These are phyloP conservation scores for Drymonia ruficornis DNA, from an alignment of 2,888 invertebrate genomes.

Conservation along the genomic window DNA sequence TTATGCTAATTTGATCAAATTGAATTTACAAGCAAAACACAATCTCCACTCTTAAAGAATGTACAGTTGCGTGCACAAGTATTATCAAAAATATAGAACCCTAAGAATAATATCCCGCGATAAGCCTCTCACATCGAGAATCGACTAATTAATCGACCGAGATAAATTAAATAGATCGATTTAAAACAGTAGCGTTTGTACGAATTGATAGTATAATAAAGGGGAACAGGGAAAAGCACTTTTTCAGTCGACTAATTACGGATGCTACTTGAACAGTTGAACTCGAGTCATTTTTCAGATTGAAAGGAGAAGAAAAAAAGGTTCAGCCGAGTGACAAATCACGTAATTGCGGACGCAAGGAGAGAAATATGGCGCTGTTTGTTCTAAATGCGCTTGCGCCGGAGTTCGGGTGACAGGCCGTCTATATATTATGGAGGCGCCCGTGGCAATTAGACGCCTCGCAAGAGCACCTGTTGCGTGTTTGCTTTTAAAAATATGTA, in stretches of 20 bases:
- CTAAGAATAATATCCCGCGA: conserved; percentile 8
- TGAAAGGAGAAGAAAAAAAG: conserved; percentile 58
- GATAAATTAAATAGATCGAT: conserved; percentile 47
- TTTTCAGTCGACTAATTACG: conserved; percentile 78
- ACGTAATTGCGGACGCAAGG: conserved; percentile 80
- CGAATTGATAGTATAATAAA: conserved; percentile 63
- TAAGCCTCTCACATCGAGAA: conserved; percentile 24
- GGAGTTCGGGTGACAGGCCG: conserved; percentile 56
- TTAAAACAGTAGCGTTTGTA: conserved; percentile 55
- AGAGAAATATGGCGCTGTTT: conserved; percentile 80
- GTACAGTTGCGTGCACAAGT: conserved; percentile 19
- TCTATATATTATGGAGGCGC: conserved; percentile 66
- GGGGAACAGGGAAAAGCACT: conserved; percentile 69
- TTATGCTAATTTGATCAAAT: conserved; percentile 1
- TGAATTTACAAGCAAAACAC: conserved; percentile 2
- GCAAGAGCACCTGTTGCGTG: conserved; percentile 50
- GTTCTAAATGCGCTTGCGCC: conserved; percentile 76
- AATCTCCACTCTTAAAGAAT: conserved; percentile 4
- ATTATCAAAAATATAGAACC: conserved; percentile 12
- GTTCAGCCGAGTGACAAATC: conserved; percentile 76
- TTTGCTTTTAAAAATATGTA: conserved; percentile 21
- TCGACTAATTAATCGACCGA: conserved; percentile 33
- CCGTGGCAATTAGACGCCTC: conserved; percentile 61
- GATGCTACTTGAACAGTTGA: conserved; percentile 58
- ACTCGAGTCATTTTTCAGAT: conserved; percentile 74